Evolutionary conservation across 2,888 invertebrate species (phyloP).

Genomic region (Aleiodes testaceus): DNA sequence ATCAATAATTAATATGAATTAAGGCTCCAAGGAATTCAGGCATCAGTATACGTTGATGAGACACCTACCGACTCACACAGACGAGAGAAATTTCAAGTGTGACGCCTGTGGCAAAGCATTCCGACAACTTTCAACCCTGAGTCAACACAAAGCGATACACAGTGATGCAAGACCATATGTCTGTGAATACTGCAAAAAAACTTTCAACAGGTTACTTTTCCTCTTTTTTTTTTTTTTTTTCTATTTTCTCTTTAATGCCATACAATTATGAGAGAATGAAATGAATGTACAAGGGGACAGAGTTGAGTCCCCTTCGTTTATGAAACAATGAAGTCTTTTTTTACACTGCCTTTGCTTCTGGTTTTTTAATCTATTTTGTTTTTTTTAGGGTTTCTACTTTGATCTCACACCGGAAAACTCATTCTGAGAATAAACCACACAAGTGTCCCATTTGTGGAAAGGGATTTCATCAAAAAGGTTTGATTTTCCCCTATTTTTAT

Average conservation of each 20-base stretch:
- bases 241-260: conserved; percentile 6
- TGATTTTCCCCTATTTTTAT: conserved; percentile 11
- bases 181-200: conserved; percentile 84
- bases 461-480: conserved; percentile 88
- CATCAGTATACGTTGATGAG: conserved; percentile 86
- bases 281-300: conserved; percentile 13
- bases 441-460: conserved; percentile 83
- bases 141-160: conserved; percentile 86
- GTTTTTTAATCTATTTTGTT: not conserved
- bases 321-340: not conserved
- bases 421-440: conserved; percentile 83
- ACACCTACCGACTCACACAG: conserved; percentile 84
- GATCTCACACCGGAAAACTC: conserved; percentile 86
- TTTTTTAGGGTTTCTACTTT: conserved; percentile 80
- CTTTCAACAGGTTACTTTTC: conserved; percentile 78
- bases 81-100: conserved; percentile 85
- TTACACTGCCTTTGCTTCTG: not conserved
- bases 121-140: conserved; percentile 83
- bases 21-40: conserved; percentile 83
- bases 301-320: conserved; percentile 12
- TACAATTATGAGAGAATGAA: conserved; percentile 19
- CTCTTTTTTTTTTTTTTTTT: conserved; percentile 33
- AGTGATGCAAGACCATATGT: conserved; percentile 83
- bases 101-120: conserved; percentile 83
- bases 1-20: conserved; percentile 3